phyloP scores from a whole-genome alignment of 2,888 invertebrate species.

The Hyles lineata region DNA sequence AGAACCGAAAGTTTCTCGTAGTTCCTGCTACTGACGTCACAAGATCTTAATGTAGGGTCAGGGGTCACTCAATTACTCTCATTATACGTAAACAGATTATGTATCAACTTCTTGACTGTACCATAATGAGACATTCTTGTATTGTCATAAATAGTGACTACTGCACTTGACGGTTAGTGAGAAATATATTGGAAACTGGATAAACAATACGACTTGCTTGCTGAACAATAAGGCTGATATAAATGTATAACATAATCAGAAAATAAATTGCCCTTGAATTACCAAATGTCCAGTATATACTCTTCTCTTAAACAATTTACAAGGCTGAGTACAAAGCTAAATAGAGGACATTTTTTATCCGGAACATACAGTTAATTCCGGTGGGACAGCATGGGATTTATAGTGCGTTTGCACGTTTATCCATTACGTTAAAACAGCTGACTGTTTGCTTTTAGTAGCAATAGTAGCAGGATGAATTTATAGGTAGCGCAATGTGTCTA shows the following conservation, averaged over 20 bases:
- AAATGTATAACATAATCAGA: neutral
- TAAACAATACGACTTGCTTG: too few relatives aligned
- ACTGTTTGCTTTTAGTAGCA: conserved; percentile 20
- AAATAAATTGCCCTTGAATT: neutral
- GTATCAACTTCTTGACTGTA: too few relatives aligned
- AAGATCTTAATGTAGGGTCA: too few relatives aligned
- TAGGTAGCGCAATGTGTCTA: neutral
- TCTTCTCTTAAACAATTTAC: neutral
- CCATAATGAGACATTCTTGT: neutral
- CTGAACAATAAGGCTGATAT: too few relatives aligned
- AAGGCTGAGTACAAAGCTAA: neutral
- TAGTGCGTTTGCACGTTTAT: conserved; percentile 25
- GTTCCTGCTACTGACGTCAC: too few relatives aligned
- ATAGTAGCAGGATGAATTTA: neutral
- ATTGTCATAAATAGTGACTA: neutral
- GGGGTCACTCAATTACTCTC: too few relatives aligned
- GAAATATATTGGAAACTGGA: neutral
- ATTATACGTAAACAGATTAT: too few relatives aligned
- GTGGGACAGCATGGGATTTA: conserved; percentile 21
- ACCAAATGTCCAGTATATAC: neutral
- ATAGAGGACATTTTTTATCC: conserved; percentile 24
- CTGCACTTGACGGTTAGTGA: neutral
- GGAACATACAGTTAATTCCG: conserved; percentile 19
- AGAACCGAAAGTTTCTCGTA: too few relatives aligned
- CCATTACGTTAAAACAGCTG: conserved; percentile 24